Base-by-base conservation (phyloP, 2,113 vertebrate species). In the Chlorodrepanis virens region DNA sequence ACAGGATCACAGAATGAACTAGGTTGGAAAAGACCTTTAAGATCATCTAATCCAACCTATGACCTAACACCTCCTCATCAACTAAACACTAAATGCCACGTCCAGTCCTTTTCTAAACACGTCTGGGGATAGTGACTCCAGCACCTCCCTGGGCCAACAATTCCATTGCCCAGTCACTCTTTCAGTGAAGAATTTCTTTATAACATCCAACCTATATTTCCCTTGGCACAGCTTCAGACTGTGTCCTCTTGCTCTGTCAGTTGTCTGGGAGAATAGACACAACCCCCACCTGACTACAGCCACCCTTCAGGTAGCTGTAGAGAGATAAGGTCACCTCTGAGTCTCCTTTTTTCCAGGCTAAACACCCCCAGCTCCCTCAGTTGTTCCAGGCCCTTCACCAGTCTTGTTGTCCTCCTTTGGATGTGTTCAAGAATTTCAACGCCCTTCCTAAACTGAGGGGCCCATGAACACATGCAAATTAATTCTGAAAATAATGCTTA, bases 361-460 rank as follows among this genome's bases (percentile, higher is more conserved):
- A 65, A 54, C 33, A 45, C 0, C 9, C 5, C 60, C 49, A 29
- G 14, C 19, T 65, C 39, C 12, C 12, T 54, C 60, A 65, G 60
- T 4, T 2, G 6, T 11, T 44, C 39, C 25, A 44, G 29, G 31
- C 7, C 13, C 37, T 8, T 65, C 76, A 54, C 25, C 39, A 79
- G 20, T 25, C 39, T 79, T 1, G 2, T 29, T 65, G 25, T 27
- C 22, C 25, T 65, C 19, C 49, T 79, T 25, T 79, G 33, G 33
- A 53, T 0, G 0, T 0, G 0, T 6, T 79, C 49, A 35, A 44
- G 39, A 1, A 1, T 65, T 39, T 54, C 49, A 23, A 45, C 0
- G 0, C 24, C 20, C 50, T 65, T 54, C 33, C 33, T 54, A 19
- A 54, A 54, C 7, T 24, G 50, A 45, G 27, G 5, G 50, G 15